A percentile compares a stretch with the other conserved stretches of the same genome.
Evolutionary conservation across 2,888 invertebrate genomes (phyloP).

Genomic region (Diachrysia chrysitis): DNA sequence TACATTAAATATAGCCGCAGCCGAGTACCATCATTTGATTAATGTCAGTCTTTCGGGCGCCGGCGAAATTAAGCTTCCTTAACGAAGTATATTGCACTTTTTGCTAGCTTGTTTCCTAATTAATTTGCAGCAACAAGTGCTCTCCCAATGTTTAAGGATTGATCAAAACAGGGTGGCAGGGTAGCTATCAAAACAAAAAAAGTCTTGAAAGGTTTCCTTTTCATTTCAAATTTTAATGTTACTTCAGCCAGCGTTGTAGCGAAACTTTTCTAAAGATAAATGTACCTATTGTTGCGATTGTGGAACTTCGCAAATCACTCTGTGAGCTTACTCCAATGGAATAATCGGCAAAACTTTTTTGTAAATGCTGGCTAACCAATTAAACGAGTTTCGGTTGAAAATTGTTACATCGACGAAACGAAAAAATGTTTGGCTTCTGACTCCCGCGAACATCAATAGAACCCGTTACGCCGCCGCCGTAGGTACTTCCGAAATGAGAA

Average conservation of each 20-base stretch:
- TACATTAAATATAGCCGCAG: constrained; percentile 77
- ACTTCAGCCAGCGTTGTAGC: constrained; percentile 51
- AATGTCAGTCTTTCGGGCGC: constrained; percentile 77
- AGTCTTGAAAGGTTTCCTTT: constrained; percentile 45
- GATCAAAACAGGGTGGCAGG: constrained; percentile 58
- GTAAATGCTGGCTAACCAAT: constrained; percentile 58
- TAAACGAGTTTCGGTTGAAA: constrained; percentile 55
- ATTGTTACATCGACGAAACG: constrained; percentile 37
- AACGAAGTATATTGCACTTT: constrained; percentile 84
- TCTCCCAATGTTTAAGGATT: constrained; percentile 61
- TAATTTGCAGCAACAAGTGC: constrained; percentile 85
- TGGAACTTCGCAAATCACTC: constrained; percentile 67
- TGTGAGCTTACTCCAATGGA: constrained; percentile 62
- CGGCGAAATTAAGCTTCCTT: constrained; percentile 82
- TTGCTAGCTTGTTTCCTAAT: constrained; percentile 84
- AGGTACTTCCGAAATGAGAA: constrained; percentile 8
- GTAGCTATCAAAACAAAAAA: constrained; percentile 47
- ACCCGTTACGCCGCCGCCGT: constrained; percentile 5
- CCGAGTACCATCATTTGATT: constrained; percentile 79
- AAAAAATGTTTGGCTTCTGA: constrained; percentile 25
- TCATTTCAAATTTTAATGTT: constrained; percentile 61
- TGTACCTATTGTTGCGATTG: constrained; percentile 66
- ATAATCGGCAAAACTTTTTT: constrained; percentile 60
- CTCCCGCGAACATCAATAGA: constrained; percentile 21
- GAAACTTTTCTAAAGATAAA: constrained; percentile 65